Evolutionary conservation across 2,797 vertebrate species (phyloP).

Genomic region (Okamejei kenojei): DNA sequence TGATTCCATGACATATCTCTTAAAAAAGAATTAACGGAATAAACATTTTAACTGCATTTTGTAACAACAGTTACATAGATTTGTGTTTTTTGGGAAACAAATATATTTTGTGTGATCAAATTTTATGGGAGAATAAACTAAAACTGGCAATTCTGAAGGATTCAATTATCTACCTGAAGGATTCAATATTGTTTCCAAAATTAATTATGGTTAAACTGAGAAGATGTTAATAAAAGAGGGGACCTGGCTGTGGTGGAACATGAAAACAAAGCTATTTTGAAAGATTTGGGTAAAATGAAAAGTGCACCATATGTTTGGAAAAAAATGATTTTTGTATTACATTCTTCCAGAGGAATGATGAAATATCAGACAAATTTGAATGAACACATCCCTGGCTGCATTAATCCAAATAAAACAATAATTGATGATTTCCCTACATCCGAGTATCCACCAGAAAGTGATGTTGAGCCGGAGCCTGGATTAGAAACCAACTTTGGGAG

Average conservation of each 20-base stretch:
- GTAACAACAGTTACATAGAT: background rate
- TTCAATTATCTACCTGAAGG: too few relatives aligned
- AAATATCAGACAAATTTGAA: slow-evolving; percentile 88
- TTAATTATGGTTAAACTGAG: background rate
- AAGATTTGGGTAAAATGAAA: background rate
- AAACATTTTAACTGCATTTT: background rate
- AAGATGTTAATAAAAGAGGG: too few relatives aligned
- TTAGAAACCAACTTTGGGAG: slow-evolving; percentile 49
- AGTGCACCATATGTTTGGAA: background rate
- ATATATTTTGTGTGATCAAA: background rate
- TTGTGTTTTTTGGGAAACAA: background rate
- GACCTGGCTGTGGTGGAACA: too few relatives aligned
- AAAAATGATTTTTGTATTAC: background rate
- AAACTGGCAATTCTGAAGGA: background rate
- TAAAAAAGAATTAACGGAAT: too few relatives aligned
- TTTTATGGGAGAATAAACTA: background rate
- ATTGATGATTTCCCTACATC: slow-evolving; percentile 48
- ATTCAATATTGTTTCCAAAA: background rate
- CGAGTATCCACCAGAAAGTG: slow-evolving; percentile 43
- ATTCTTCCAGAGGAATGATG: slow-evolving; percentile 70
- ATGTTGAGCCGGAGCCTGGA: slow-evolving; percentile 48
- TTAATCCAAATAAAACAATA: slow-evolving; percentile 64
- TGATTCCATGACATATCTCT: too few relatives aligned
- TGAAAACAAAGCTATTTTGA: background rate
- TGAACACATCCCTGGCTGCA: slow-evolving; percentile 82